Base-by-base conservation (phyloP, 2,797 vertebrate species). In the Okamejei kenojei region DNA sequence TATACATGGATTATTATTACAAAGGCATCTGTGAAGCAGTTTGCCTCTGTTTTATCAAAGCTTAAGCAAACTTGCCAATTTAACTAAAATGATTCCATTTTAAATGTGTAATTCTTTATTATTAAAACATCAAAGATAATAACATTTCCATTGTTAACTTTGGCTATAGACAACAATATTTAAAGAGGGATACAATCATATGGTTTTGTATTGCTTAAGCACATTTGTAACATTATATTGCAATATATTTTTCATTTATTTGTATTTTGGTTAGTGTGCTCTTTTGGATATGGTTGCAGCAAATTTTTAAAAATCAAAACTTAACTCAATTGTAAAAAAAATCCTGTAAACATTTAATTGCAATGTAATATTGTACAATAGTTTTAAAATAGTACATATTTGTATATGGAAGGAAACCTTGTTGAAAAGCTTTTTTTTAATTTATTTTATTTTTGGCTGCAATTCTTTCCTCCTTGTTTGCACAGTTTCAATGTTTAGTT, bases 401-500 rank as follows among this genome's bases (percentile, higher is more conserved):
- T 98, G 96, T 98, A 97, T 98, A 97, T 98, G 96, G 97, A 97
- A 97, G 97, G 94, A 95, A 96, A 96, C 95, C 96, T 96, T 96
- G 90, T 96, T 96, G 95, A 96, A 94, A 96, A 96, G 95, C 96
- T 97, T 97, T 97, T 95, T 97, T 97, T 96, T 97, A 97, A 98
- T 98, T 98, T 98, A 98, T 98, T 98, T 97, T 97, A 95, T 97
- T 94, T 96, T 96, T 95, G 94, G 38, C 96, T 95, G 95, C 95
- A 94, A 96, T 95, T 95, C 95, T 21, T 73, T 76, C 15, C 15
- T 15, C 58, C 94, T 95, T 93, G 94, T 86, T 93, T 94, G 94
- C 94, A 93, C 58, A 93, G 93, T 94, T 94, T 84, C 38, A 93
- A 93, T 38, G 13, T 82, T 94, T 93, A 82, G 19, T 90, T 93